These are phyloP conservation scores for Ceryle rudis DNA, from an alignment of 2,797 vertebrate genomes.

Conservation along the genomic window DNA sequence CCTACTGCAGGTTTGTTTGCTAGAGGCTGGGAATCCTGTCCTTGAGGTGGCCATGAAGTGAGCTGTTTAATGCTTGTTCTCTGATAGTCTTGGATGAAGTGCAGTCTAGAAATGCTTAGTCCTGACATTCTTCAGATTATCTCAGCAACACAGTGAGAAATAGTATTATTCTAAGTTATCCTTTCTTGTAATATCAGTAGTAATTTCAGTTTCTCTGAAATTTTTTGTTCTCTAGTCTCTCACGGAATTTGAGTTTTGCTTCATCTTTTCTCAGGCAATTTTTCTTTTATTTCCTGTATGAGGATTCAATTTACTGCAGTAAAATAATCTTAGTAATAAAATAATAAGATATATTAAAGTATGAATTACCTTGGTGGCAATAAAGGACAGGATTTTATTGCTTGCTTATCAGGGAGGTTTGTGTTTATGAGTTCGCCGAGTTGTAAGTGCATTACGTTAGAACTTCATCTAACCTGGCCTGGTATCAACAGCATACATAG, in stretches of 20 bases:
- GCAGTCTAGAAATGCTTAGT: neutral
- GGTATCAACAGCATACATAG: neutral
- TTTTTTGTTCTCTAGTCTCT: neutral
- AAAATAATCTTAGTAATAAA: constrained; percentile 59
- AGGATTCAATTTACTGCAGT: constrained; percentile 44
- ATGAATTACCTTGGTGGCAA: constrained; percentile 64
- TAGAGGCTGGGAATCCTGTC: neutral
- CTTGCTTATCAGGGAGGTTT: constrained; percentile 67
- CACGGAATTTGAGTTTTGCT: neutral
- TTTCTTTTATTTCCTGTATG: constrained; percentile 24
- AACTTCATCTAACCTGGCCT: constrained; percentile 48
- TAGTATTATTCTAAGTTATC: neutral
- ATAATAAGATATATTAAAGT: constrained; percentile 60
- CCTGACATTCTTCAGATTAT: neutral
- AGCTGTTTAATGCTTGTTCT: neutral
- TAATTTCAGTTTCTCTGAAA: constrained; percentile 6
- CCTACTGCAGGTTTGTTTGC: neutral
- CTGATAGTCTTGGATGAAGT: neutral
- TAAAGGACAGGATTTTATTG: constrained; percentile 73
- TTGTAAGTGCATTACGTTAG: constrained; percentile 50
- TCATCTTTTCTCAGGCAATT: constrained; percentile 16
- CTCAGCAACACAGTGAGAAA: neutral
- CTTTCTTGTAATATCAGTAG: neutral
- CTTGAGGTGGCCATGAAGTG: neutral
- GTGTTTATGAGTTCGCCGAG: constrained; percentile 66